These are phyloP conservation scores for Plecturocebus donacophilus DNA, from an alignment of 2,113 vertebrate species.

Conservation along the genomic window DNA sequence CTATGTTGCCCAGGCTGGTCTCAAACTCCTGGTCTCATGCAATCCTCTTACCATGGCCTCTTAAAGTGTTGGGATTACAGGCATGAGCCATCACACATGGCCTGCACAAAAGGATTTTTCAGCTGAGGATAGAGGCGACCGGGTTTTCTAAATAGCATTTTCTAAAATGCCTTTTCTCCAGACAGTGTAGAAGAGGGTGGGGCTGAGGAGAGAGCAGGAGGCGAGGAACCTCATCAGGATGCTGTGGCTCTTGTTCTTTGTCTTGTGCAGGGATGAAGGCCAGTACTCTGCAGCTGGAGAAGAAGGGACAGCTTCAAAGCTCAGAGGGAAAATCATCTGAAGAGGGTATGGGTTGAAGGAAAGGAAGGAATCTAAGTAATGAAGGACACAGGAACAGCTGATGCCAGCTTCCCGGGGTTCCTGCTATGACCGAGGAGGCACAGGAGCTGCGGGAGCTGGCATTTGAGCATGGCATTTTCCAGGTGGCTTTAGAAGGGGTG, in stretches of 20 bases:
- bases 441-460: background rate
- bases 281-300: background rate
- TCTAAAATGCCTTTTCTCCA: background rate
- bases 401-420: background rate
- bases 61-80: no score
- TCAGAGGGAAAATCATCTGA: background rate
- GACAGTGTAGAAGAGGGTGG: background rate
- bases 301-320: background rate
- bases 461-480: background rate
- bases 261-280: background rate
- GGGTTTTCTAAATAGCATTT: background rate
- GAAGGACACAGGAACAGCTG: background rate
- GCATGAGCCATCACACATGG: no score
- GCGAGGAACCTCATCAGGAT: background rate
- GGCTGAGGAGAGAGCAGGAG: background rate
- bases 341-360: background rate
- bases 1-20: no score
- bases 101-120: background rate
- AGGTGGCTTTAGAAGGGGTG: background rate
- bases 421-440: background rate
- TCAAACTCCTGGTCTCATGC: no score
- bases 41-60: no score
- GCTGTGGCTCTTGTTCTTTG: no score
- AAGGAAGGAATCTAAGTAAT: background rate
- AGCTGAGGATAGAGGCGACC: background rate